phyloP scores from a whole-genome alignment of 2,888 invertebrate genomes.

The Adineta ricciae region DNA sequence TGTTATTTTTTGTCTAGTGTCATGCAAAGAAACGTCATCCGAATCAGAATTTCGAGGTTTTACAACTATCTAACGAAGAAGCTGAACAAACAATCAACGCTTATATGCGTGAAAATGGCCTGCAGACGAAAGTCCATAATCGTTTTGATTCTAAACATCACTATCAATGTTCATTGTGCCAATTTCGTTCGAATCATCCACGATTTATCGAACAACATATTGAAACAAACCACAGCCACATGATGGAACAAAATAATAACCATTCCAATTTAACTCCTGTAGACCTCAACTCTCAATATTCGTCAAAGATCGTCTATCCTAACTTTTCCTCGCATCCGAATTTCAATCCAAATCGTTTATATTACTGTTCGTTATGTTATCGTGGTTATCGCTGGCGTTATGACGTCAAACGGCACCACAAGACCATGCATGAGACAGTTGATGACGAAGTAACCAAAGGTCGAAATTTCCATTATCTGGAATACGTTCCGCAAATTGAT shows the following conservation, averaged over 20 bases:
- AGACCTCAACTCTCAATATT: neutral
- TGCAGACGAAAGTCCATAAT: neutral
- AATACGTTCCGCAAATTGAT: neutral
- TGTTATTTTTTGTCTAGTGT: neutral
- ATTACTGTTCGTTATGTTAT: constrained; percentile 17
- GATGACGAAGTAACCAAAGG: neutral
- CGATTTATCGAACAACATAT: constrained; percentile 15
- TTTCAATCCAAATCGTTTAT: constrained; percentile 21
- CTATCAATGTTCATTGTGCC: constrained; percentile 3
- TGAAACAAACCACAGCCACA: neutral
- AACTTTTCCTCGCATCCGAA: neutral
- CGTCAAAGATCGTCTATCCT: neutral
- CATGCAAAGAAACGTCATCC: constrained; percentile 19
- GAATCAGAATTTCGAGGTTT: constrained; percentile 13
- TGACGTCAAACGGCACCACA: constrained; percentile 18
- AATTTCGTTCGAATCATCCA: constrained; percentile 18
- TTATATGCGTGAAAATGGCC: neutral
- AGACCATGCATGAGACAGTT: neutral
- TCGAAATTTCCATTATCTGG: neutral
- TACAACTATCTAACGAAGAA: constrained; percentile 21
- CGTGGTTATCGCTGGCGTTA: constrained; percentile 22
- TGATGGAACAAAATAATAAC: neutral
- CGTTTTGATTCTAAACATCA: neutral
- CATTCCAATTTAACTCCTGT: neutral
- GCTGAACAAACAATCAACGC: constrained; percentile 18